Conservation (phyloP, 2,113 vertebrate genomes). For the Corythaixoides concolor region DNA sequence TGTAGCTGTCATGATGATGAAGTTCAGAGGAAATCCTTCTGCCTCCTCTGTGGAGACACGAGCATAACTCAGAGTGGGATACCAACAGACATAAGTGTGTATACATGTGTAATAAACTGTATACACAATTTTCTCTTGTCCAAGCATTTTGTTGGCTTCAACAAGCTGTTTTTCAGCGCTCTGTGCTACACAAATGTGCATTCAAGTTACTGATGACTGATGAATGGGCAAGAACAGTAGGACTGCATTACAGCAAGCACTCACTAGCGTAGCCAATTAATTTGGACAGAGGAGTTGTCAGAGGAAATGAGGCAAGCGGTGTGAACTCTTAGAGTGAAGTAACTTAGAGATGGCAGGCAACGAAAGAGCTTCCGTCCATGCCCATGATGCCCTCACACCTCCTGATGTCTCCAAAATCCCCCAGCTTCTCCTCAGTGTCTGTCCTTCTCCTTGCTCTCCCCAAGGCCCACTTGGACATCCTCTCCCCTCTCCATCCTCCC, state of each 20-base stretch:
- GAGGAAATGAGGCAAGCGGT: neutral
- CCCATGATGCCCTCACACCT: neutral
- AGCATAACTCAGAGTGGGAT: neutral
- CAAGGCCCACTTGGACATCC: neutral
- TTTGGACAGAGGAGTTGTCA: neutral
- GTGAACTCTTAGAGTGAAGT: neutral
- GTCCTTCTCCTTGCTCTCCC: neutral
- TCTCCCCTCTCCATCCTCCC: neutral
- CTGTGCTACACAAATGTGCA: neutral
- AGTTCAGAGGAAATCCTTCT: neutral
- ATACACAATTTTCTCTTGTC: constrained; percentile 5
- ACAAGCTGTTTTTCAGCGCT: neutral
- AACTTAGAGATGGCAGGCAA: neutral
- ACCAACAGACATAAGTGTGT: neutral
- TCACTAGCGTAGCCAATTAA: neutral
- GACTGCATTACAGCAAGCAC: neutral
- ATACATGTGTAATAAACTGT: constrained; percentile 22
- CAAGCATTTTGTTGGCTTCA: neutral
- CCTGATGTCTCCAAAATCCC: neutral
- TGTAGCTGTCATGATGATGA: neutral
- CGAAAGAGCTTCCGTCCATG: neutral
- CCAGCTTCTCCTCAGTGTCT: accelerated
- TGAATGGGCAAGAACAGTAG: neutral
- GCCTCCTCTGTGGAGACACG: neutral
- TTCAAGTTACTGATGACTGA: constrained; percentile 11